Conservation (phyloP, 2,113 vertebrate species). For the Vidua macroura region DNA sequence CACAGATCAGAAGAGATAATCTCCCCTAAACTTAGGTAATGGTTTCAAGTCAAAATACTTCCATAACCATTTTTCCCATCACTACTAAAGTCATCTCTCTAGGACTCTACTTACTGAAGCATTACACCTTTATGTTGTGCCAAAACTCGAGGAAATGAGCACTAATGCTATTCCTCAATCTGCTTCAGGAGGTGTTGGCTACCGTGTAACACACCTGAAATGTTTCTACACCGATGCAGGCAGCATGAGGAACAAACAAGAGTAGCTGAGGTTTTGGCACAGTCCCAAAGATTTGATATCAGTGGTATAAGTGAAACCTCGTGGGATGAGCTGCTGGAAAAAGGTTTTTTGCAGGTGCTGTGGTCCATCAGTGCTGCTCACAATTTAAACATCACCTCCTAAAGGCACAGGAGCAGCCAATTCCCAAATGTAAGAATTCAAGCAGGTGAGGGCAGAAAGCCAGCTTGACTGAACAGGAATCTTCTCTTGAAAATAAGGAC, state of each 20-base stretch:
- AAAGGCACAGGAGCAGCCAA: neutral
- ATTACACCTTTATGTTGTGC: fast-evolving
- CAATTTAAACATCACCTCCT: neutral
- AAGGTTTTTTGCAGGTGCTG: neutral
- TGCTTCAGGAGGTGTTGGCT: neutral
- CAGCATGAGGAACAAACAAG: neutral
- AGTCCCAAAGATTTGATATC: neutral
- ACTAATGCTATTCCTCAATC: fast-evolving
- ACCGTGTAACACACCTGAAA: neutral
- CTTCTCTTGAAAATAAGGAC: neutral
- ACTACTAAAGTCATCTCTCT: neutral
- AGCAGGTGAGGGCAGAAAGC: neutral
- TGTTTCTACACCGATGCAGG: neutral
- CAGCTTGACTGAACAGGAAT: neutral
- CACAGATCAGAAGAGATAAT: neutral
- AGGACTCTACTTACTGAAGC: neutral
- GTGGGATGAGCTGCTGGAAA: neutral
- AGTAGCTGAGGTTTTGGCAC: neutral
- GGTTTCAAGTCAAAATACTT: neutral
- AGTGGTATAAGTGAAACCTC: neutral
- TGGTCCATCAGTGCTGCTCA: neutral
- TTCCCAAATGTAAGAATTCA: neutral
- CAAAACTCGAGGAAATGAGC: neutral
- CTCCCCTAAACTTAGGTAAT: neutral
- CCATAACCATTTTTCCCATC: neutral